Evolutionary conservation across 2,888 invertebrate species (phyloP).

Genomic region (Trypoxylon attenuatum): DNA sequence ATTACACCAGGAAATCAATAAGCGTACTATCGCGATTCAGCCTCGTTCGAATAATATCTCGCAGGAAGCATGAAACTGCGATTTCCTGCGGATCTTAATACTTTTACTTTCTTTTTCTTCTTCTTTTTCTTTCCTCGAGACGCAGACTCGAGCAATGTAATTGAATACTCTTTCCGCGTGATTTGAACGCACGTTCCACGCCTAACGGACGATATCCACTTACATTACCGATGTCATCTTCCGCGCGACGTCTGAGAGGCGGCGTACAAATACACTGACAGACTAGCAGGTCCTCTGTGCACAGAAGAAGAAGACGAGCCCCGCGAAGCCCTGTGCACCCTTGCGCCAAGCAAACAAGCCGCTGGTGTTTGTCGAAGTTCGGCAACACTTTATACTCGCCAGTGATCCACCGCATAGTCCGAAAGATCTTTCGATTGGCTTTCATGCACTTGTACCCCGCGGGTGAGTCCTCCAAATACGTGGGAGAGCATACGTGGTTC

Average conservation of each 20-base stretch:
- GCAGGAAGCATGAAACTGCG: too few species aligned
- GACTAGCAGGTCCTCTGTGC: conserved; percentile 6
- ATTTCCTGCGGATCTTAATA: too few species aligned
- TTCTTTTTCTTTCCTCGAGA: too few species aligned
- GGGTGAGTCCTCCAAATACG: conserved; percentile 26
- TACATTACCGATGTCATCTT: not conserved
- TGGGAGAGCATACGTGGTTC: not conserved
- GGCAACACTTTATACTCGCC: conserved; percentile 51
- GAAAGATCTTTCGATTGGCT: conserved; percentile 41
- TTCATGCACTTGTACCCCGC: conserved; percentile 39
- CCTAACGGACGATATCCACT: not conserved
- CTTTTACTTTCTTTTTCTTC: too few species aligned
- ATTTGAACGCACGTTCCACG: not conserved
- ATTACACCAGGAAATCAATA: too few species aligned
- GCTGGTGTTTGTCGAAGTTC: conserved; percentile 42
- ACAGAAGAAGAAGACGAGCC: too few species aligned
- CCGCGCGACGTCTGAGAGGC: not conserved
- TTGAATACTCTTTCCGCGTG: not conserved
- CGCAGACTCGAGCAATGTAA: not conserved
- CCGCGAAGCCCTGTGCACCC: conserved; percentile 11
- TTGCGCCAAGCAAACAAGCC: conserved; percentile 14
- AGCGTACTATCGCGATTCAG: too few species aligned
- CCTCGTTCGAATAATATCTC: too few species aligned
- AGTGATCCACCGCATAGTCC: conserved; percentile 25
- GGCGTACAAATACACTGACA: not conserved